Percentiles rank a stretch among this genome's conserved stretches.
phyloP scores from a whole-genome alignment of 1,140 invertebrate species.

The Magallana ariakensis region DNA sequence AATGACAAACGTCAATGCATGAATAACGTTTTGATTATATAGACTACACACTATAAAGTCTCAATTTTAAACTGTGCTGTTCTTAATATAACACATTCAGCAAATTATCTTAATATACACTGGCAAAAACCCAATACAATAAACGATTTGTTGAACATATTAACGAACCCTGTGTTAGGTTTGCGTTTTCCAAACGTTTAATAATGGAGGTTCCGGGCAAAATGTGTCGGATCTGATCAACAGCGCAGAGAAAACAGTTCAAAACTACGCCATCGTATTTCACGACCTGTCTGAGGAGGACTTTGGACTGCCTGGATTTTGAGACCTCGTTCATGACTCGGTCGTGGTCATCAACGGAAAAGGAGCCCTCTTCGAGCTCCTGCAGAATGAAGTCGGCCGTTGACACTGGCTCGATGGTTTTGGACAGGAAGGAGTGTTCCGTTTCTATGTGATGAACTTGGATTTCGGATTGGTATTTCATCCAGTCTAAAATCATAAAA shows the following conservation, averaged over 20 bases:
- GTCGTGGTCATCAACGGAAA: not conserved
- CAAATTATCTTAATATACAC: too few relatives aligned
- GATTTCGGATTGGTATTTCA: not conserved
- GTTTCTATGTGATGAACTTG: not conserved
- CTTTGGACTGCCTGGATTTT: not conserved
- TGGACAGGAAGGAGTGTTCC: not conserved
- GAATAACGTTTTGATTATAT: not conserved
- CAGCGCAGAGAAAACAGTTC: constrained; percentile 5
- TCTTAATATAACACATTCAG: too few relatives aligned
- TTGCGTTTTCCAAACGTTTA: not conserved
- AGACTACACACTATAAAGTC: too few relatives aligned
- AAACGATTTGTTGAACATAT: too few relatives aligned
- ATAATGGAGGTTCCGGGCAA: not conserved
- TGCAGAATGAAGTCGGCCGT: not conserved
- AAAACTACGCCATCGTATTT: not conserved
- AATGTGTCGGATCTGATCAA: not conserved
- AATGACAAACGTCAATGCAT: not conserved
- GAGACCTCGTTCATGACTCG: not conserved
- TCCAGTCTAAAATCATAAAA: not conserved
- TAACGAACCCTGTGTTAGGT: not conserved
- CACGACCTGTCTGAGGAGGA: not conserved
- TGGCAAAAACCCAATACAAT: too few relatives aligned
- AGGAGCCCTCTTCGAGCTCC: not conserved
- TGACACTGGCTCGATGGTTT: not conserved
- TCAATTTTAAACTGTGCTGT: too few relatives aligned